These are phyloP conservation scores for Lophotis ruficrista DNA, from an alignment of 2,113 vertebrate genomes.

Conservation along the genomic window DNA sequence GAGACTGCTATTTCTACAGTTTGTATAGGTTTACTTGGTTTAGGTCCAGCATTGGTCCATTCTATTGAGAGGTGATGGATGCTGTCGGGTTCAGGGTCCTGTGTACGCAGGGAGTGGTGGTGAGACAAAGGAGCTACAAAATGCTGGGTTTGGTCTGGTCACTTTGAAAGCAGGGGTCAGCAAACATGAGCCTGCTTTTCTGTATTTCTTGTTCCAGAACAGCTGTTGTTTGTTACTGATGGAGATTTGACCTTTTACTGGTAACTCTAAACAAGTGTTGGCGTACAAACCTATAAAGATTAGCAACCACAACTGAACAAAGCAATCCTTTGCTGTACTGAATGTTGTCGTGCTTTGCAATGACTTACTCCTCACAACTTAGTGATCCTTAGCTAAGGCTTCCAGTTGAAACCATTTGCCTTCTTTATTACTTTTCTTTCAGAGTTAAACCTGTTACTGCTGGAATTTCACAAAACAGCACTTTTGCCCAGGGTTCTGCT, in stretches of 20 bases:
- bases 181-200: neutral
- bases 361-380: neutral
- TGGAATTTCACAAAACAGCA: neutral
- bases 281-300: rapidly evolving
- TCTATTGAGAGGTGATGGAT: neutral
- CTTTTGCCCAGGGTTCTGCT: neutral
- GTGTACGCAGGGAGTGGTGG: neutral
- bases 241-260: neutral
- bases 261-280: neutral
- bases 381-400: neutral
- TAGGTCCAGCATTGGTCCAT: neutral
- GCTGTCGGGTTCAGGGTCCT: neutral
- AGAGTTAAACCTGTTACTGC: neutral
- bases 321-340: neutral
- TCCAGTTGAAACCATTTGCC: neutral
- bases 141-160: neutral
- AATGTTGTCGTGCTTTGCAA: neutral
- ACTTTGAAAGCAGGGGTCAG: neutral
- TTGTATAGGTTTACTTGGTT: neutral
- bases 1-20: neutral
- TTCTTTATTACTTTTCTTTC: neutral
- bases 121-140: neutral
- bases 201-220: rapidly evolving
- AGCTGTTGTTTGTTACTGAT: neutral
- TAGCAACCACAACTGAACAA: neutral